Percentiles rank a stretch among this genome's conserved stretches.
These are phyloP conservation scores for Melanogrammus aeglefinus DNA, from an alignment of 2,797 vertebrate species.

Conservation along the genomic window DNA sequence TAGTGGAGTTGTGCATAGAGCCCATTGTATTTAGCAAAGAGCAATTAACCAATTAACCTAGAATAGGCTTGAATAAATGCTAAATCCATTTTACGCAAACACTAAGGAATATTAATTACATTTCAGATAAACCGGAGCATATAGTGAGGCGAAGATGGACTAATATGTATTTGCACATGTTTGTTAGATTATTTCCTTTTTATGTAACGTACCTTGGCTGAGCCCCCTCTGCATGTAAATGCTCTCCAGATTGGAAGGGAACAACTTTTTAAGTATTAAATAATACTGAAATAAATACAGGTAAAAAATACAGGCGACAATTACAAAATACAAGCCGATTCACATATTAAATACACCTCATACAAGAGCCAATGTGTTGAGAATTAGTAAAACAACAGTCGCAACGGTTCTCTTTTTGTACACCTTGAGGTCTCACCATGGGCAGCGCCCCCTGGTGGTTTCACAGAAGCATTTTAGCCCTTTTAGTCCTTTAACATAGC, in stretches of 20 bases:
- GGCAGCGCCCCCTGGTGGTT: no score
- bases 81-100: neutral
- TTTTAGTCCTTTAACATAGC: no score
- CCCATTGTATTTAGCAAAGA: neutral
- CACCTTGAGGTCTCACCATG: no score
- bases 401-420: no score
- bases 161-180: neutral
- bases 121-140: neutral
- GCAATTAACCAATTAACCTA: no score
- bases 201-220: neutral
- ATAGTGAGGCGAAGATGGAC: neutral
- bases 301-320: no score
- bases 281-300: neutral
- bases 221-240: no score
- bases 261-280: neutral
- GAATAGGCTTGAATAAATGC: neutral
- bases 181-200: neutral
- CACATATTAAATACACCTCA: neutral
- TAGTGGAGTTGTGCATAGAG: no score
- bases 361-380: neutral
- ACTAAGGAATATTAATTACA: neutral
- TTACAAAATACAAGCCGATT: no score
- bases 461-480: no score
- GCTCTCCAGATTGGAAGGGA: no score
- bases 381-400: neutral